phyloP scores from a whole-genome alignment of 2,113 vertebrate genomes.

The Cottus gobio region DNA sequence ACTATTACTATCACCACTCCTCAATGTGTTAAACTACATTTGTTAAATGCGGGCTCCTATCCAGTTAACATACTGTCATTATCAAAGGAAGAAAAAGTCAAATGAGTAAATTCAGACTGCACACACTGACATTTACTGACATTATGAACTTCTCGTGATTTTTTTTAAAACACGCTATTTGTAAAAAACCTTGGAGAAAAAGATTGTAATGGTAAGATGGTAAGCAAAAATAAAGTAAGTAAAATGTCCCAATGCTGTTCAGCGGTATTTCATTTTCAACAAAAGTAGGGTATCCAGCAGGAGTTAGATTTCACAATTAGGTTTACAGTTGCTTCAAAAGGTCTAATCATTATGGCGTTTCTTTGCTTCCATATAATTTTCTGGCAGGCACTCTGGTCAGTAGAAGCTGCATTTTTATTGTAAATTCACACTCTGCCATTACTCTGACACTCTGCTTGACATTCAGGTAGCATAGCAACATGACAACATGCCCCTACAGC shows the following conservation, averaged over 20 bases:
- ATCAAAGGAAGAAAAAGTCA: neutral
- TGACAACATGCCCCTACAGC: constrained; percentile 82
- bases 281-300: neutral
- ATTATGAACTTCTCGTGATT: no score
- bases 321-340: neutral
- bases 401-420: constrained; percentile 62
- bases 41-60: neutral
- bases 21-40: neutral
- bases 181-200: no score
- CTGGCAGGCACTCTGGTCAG: constrained; percentile 13
- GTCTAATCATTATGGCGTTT: neutral
- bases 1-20: no score
- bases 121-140: no score
- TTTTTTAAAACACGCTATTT: no score
- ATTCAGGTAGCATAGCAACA: constrained; percentile 86
- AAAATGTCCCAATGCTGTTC: neutral
- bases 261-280: neutral
- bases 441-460: constrained; percentile 82
- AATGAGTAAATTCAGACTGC: neutral
- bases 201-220: neutral
- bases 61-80: neutral
- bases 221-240: neutral
- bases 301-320: neutral
- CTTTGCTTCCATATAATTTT: neutral
- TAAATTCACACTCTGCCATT: constrained; percentile 70